Evolutionary conservation across 2,888 invertebrate genomes (phyloP).

Genomic region (Gryllus longicercus): DNA sequence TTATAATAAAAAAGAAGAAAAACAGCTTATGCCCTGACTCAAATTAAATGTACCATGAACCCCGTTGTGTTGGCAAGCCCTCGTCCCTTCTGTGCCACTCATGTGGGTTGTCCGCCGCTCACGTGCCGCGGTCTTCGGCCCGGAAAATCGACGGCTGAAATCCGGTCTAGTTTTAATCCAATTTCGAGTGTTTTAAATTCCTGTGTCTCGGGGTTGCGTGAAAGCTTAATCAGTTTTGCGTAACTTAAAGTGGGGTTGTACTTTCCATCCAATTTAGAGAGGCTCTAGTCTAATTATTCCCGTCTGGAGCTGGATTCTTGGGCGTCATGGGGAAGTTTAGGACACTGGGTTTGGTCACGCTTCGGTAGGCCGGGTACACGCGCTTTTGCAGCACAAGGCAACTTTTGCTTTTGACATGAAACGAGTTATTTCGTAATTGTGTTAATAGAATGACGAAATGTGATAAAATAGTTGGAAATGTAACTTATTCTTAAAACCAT

Average conservation of each 20-base stretch:
- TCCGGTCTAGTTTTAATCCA: constrained; percentile 10
- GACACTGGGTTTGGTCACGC: neutral
- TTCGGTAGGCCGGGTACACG: no score
- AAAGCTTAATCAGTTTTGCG: constrained; percentile 17
- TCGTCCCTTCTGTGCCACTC: no score
- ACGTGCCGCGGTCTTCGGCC: neutral
- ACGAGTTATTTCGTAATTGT: no score
- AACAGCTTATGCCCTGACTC: no score
- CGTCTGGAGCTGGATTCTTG: neutral
- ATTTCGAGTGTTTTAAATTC: constrained; percentile 17
- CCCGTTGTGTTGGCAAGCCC: no score
- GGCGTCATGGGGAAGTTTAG: neutral
- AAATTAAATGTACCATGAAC: no score
- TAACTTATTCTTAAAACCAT: no score
- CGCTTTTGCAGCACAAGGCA: no score
- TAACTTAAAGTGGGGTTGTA: neutral
- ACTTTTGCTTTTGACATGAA: no score
- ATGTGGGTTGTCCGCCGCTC: neutral
- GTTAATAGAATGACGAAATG: no score
- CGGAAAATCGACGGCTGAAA: neutral
- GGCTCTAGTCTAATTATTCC: neutral
- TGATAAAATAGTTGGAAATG: no score
- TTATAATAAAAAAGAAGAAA: no score
- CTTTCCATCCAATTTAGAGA: constrained; percentile 10
- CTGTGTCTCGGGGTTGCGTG: constrained; percentile 3